Conservation (phyloP, 2,113 vertebrate species). For the Cavia aperea region DNA sequence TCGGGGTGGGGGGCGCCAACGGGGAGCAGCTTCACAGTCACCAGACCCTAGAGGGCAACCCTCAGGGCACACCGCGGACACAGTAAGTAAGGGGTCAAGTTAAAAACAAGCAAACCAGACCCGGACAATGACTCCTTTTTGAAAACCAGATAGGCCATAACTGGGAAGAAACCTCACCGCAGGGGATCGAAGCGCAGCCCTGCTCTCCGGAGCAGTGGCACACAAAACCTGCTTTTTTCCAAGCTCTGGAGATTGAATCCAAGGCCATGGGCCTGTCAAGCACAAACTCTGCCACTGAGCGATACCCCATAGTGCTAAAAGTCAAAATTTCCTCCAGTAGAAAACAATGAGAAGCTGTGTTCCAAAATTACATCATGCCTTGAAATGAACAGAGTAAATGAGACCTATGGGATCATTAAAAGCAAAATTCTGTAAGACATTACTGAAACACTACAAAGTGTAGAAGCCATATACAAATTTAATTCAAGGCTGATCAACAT, state of each 20-base stretch:
- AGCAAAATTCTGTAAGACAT: neutral
- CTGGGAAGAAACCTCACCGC: neutral
- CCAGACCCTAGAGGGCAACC: neutral
- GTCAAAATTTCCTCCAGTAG: neutral
- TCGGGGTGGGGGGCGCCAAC: neutral
- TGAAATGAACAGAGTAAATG: neutral
- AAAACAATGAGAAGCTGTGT: constrained; percentile 10
- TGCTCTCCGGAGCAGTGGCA: too few species aligned
- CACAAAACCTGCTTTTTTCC: neutral
- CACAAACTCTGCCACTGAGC: neutral
- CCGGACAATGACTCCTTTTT: neutral
- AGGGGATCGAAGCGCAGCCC: neutral
- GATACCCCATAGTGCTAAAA: neutral
- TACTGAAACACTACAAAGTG: neutral
- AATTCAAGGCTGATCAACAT: neutral
- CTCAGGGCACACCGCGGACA: neutral
- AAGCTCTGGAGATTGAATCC: neutral
- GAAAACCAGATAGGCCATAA: neutral
- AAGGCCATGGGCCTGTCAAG: neutral
- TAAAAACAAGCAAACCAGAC: neutral
- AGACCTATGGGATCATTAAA: neutral
- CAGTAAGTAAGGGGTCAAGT: neutral
- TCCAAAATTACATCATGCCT: neutral
- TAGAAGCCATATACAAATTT: constrained; percentile 2
- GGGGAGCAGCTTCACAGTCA: neutral